Percentiles rank a stretch among this genome's conserved stretches.
phyloP scores from a whole-genome alignment of 1,140 invertebrate species.

The Coboldia fuscipes region DNA sequence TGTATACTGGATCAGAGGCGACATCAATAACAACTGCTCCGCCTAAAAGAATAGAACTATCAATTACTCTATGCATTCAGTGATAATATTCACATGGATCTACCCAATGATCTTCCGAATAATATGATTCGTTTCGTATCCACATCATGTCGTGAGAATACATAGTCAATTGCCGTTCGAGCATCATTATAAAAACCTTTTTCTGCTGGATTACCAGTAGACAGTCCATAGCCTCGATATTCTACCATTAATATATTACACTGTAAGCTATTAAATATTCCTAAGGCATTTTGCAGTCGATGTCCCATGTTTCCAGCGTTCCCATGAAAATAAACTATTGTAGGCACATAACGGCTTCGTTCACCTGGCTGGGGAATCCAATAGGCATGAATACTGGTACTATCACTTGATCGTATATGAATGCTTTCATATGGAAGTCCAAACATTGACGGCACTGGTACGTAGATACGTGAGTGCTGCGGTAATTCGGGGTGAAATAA shows the following conservation, averaged over 20 bases:
- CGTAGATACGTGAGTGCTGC: slow-evolving; percentile 62
- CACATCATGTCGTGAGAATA: slow-evolving; percentile 57
- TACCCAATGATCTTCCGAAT: slow-evolving; percentile 84
- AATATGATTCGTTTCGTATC: slow-evolving; percentile 67
- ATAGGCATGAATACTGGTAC: slow-evolving; percentile 63
- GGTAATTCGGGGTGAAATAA: slow-evolving; percentile 79
- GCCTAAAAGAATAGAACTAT: not conserved
- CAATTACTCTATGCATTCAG: not conserved
- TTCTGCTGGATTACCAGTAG: slow-evolving; percentile 70
- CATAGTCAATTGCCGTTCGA: slow-evolving; percentile 64
- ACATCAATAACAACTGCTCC: slow-evolving; percentile 53
- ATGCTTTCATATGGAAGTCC: slow-evolving; percentile 45
- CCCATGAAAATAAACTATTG: slow-evolving; percentile 80
- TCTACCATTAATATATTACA: slow-evolving; percentile 81
- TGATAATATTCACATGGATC: slow-evolving; percentile 45
- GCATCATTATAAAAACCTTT: slow-evolving; percentile 74
- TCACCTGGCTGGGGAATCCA: slow-evolving; percentile 60
- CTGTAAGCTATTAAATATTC: slow-evolving; percentile 54
- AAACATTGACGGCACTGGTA: slow-evolving; percentile 57
- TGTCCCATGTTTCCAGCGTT: slow-evolving; percentile 95
- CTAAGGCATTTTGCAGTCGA: slow-evolving; percentile 53
- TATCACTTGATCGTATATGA: slow-evolving; percentile 54
- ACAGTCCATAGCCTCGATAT: slow-evolving; percentile 87
- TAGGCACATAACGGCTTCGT: slow-evolving; percentile 39
- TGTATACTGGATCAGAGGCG: slow-evolving; percentile 45